Evolutionary conservation across 1,140 invertebrate genomes (phyloP).

Genomic region (Dendrolimus punctatus): DNA sequence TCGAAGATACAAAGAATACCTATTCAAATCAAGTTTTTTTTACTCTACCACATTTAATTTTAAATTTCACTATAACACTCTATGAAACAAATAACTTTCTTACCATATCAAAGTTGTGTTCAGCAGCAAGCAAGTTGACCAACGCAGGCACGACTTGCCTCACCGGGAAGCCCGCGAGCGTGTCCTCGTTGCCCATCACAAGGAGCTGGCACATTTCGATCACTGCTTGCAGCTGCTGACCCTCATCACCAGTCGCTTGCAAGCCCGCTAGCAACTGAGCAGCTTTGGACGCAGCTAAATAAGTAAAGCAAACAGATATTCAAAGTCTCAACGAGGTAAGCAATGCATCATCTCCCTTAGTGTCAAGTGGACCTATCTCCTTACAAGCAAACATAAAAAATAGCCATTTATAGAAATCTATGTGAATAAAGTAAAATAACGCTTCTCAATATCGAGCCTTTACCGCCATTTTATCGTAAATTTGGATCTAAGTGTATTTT

Average conservation of each 20-base stretch:
- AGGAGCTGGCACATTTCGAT: conserved; percentile 99
- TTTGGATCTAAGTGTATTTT: no score
- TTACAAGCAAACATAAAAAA: no score
- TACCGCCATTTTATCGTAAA: no score
- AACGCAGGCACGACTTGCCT: conserved; percentile 98
- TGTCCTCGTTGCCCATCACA: conserved; percentile 99
- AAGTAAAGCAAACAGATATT: not conserved
- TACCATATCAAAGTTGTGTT: conserved; percentile 99
- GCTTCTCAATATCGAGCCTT: no score
- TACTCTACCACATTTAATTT: no score
- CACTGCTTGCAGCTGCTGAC: conserved; percentile 96
- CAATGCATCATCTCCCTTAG: no score
- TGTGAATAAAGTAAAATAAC: no score
- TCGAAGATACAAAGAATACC: no score
- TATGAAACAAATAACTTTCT: conserved; percentile 19
- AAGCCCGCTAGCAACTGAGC: conserved; percentile 94
- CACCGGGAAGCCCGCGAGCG: conserved; percentile 96
- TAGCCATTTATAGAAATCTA: no score
- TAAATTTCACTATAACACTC: not conserved
- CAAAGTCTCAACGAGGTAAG: not conserved
- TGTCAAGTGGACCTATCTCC: no score
- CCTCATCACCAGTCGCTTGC: conserved; percentile 95
- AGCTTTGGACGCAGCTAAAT: conserved; percentile 84
- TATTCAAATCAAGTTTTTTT: no score
- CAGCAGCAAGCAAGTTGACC: conserved; percentile 89